Evolutionary conservation across 2,888 invertebrate species (phyloP), one percentile per base, ranked within the genome.

Genomic region (Trichopria drosophilae): DNA sequence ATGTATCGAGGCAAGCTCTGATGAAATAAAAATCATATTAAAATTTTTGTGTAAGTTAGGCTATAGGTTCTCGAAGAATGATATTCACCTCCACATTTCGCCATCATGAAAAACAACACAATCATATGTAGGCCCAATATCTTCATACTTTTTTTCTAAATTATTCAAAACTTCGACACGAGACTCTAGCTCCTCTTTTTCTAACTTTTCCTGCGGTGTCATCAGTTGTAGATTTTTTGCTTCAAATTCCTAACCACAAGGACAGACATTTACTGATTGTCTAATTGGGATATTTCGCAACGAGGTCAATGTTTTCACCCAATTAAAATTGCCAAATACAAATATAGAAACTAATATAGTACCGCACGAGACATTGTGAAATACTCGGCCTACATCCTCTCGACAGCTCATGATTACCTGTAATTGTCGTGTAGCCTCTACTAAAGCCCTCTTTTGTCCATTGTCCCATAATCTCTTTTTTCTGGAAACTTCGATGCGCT

Each of bases 21-120:
- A 1, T 66, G 54, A 34, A 48, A 60, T 50, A 43, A 51, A 29
- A 41, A 9, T 4, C 18, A 34, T n/a, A 28, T 53, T 15, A 43
- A 9, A 22, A 12, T 22, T 36, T 10, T 5, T 23, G 12, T 15
- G 3, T 23, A 36, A 6, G 3, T 36, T 6, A 15, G 3, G n/a
- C 24, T 42, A 32, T 23, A 31, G 40, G 3, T 45, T n/a, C n/a
- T n/a, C n/a, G 22, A 35, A 41, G 35, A 43, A 4, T 9, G 22
- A 34, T 50, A 53, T 68, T 72, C 63, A 85, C 90, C 86, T 84
- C 96, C 96, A 98, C 22, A 87, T 84, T 18, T 80, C 78, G n/a
- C 95, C 95, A 78, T 97, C 94, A 68, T 93, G 83, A 76, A 93
- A 98, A 20, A 97, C 82, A 41, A 99, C 82, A 78, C 95, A 93